Evolutionary conservation across 2,113 vertebrate species (phyloP), one percentile per base, ranked within the genome.

Genomic region (Stigmatopora nigra): DNA sequence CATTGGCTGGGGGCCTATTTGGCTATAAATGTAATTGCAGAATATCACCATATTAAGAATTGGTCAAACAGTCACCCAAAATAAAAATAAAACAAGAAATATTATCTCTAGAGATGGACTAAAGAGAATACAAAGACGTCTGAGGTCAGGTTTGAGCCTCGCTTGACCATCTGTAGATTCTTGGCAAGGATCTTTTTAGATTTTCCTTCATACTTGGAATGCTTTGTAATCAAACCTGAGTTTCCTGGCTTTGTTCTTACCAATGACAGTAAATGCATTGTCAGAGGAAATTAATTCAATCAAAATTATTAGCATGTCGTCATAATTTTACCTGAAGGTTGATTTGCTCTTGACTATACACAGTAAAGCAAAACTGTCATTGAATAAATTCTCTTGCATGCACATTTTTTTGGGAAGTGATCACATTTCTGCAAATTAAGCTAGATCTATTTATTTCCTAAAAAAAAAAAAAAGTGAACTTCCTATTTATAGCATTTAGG

Each of bases 201-300:
- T 75, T 74, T 78, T 76, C 66, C 46, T 55, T 79, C 77, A 79
- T 81, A 68, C 69, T 77, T 69, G 20, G 16, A 48, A 20, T 64
- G 59, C 65, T 67, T 77, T 69, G 67, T 78, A 71, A 80, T 83
- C 71, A 69, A 67, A 72, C 41, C 45, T 1, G 56, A 60, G 9
- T 41, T 56, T 67, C 61, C 55, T 68, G 36, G 57, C 69, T 77
- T 78, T 79, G 68, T 79, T 76, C 61, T 64, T 58, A 71, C 79
- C 78, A 65, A 82, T 75, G 75, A 60, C n/a, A 11, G 36, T 60
- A 41, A 44, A 20, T n/a, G 22, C 19, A 22, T 61, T 7, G n/a
- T 45, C 22, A 14, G 22, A 2, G 22, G 6, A 56, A 16, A 7
- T 14, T 1, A 61, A 61, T 7, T 35, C 16, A 45, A 20, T 13